Conservation (phyloP, 2,797 vertebrate genomes). For the Tapera naevia region DNA sequence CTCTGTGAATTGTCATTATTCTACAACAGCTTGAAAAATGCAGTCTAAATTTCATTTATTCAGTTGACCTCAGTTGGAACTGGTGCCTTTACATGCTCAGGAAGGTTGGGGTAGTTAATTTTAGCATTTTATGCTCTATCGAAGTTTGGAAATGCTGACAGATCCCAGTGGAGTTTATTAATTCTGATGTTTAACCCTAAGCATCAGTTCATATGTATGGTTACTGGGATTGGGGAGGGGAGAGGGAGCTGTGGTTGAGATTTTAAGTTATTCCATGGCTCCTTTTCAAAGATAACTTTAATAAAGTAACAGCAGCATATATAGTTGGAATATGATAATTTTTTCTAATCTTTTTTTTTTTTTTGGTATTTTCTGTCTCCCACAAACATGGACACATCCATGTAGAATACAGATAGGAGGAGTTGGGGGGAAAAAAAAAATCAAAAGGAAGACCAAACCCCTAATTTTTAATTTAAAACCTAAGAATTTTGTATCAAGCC, state of each 20-base stretch:
- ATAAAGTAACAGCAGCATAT: neutral
- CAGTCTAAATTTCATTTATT: neutral
- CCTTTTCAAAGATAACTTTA: neutral
- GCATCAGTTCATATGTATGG: constrained; percentile 26
- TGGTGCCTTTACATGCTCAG: neutral
- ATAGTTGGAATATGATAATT: neutral
- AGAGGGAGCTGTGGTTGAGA: neutral
- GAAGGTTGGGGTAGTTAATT: constrained; percentile 50
- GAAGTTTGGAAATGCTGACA: constrained; percentile 49
- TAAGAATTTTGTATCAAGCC: neutral
- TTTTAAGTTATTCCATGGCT: neutral
- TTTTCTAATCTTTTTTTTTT: neutral
- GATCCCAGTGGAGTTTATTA: constrained; percentile 58
- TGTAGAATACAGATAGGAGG: neutral
- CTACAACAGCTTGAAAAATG: neutral
- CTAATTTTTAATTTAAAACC: neutral
- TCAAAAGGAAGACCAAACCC: neutral
- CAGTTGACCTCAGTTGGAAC: constrained; percentile 6
- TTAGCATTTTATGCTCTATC: constrained; percentile 59
- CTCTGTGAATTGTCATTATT: neutral
- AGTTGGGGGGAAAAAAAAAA: neutral
- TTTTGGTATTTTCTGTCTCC: neutral
- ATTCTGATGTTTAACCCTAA: constrained; percentile 63
- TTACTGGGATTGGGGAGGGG: neutral
- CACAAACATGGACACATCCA: neutral